Evolutionary conservation across 2,113 vertebrate species (phyloP).

Genomic region (Macaca nemestrina): DNA sequence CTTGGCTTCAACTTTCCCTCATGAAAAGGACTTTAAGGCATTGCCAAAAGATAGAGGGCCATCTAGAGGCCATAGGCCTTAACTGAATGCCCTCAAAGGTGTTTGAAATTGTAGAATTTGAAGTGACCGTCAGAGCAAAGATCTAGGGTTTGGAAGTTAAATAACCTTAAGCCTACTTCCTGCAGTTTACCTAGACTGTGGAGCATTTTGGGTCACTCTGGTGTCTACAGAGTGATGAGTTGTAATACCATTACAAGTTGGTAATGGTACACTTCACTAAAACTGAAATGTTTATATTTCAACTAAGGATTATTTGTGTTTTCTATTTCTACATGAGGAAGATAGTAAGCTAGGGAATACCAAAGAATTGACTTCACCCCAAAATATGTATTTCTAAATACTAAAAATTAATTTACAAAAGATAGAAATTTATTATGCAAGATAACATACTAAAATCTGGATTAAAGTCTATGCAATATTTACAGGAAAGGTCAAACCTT

Average conservation of each 20-base stretch:
- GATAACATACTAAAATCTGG: neutral
- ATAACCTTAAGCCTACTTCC: neutral
- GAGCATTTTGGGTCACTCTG: neutral
- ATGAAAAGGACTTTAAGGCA: neutral
- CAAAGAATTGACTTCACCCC: neutral
- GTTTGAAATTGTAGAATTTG: neutral
- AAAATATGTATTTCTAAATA: neutral
- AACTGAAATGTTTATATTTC: neutral
- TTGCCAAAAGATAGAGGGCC: neutral
- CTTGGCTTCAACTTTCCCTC: neutral
- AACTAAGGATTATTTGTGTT: neutral
- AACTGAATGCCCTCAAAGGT: neutral
- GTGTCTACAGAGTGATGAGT: too few species aligned
- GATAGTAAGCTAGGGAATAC: neutral
- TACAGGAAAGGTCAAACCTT: neutral
- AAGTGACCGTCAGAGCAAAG: neutral
- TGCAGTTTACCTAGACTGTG: neutral
- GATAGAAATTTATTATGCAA: neutral
- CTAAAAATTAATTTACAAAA: conserved; percentile 3
- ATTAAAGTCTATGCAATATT: neutral
- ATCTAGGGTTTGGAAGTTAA: neutral
- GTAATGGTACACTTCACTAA: neutral
- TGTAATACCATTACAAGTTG: too few species aligned
- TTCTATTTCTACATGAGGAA: neutral
- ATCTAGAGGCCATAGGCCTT: neutral